Percentiles rank a stretch among this genome's conserved stretches.
Conservation (phyloP, 1,140 invertebrate species). For the Mercenaria mercenaria region DNA sequence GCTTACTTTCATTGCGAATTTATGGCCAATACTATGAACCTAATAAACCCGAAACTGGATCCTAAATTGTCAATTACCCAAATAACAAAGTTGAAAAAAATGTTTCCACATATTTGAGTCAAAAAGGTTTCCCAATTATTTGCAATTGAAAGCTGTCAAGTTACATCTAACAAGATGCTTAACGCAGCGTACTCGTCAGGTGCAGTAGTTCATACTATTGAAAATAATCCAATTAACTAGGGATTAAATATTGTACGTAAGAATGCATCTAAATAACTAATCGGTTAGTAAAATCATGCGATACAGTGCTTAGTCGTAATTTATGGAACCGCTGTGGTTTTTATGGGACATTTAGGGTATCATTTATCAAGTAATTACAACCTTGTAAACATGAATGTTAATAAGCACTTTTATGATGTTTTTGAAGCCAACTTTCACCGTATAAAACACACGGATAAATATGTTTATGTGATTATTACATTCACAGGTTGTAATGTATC, state of each 20-base stretch:
- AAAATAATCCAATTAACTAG: constrained; percentile 29
- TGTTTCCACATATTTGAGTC: neutral
- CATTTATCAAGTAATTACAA: constrained; percentile 8
- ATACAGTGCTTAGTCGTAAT: constrained; percentile 31
- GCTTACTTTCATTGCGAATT: too few species aligned
- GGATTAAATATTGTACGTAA: constrained; percentile 1
- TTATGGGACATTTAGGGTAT: neutral
- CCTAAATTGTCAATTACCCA: neutral
- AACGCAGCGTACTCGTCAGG: neutral
- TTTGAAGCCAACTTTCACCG: neutral
- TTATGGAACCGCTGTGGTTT: neutral
- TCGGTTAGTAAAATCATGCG: constrained; percentile 17
- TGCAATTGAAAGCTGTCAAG: neutral
- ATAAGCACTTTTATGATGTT: neutral
- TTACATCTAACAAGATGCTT: neutral
- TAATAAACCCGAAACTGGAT: neutral
- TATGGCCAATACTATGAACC: neutral
- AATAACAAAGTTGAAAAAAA: neutral
- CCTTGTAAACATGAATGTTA: neutral
- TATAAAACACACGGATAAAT: neutral
- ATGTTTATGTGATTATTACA: neutral
- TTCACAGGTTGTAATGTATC: neutral
- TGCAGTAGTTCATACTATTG: neutral
- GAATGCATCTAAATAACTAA: constrained; percentile 8
- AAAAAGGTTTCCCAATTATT: neutral